Percentiles rank a stretch among this genome's conserved stretches.
Evolutionary conservation across 2,797 vertebrate genomes (phyloP).

Genomic region (Phrynocephalus guinanensis): DNA sequence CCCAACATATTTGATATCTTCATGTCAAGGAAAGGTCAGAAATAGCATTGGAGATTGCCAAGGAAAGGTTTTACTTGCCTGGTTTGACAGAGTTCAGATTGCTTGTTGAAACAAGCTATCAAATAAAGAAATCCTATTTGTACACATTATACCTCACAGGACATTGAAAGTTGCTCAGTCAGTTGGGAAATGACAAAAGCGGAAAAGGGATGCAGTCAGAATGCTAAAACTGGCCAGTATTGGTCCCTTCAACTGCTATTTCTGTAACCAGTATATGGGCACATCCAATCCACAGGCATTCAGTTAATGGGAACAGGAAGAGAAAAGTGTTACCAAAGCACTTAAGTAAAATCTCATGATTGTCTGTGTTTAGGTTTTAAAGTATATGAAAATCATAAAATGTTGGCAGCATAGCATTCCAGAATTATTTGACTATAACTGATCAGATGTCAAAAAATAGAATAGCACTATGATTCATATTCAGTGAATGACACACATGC

Average conservation of each 20-base stretch:
- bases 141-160: not conserved
- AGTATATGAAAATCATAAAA: not conserved
- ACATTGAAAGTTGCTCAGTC: not conserved
- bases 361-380: not conserved
- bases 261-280: not conserved
- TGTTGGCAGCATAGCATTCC: not conserved
- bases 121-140: slow-evolving; percentile 21
- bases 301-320: slow-evolving; percentile 10
- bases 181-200: not conserved
- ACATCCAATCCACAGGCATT: not conserved
- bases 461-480: not conserved
- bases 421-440: fast-evolving
- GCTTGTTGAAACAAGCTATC: not conserved
- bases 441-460: not conserved
- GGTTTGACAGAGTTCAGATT: slow-evolving; percentile 12
- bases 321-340: not conserved
- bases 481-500: not conserved
- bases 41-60: slow-evolving; percentile 1
- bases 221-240: not conserved
- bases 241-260: not conserved
- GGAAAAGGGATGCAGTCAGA: not conserved
- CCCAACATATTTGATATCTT: slow-evolving; percentile 27
- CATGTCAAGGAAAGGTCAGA: slow-evolving; percentile 1
- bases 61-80: slow-evolving; percentile 20
- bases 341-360: not conserved